Evolutionary conservation across 35 echinoderm and acorn worm genomes (phyloP).

Genomic region (Heliocidaris erythrogramma): DNA sequence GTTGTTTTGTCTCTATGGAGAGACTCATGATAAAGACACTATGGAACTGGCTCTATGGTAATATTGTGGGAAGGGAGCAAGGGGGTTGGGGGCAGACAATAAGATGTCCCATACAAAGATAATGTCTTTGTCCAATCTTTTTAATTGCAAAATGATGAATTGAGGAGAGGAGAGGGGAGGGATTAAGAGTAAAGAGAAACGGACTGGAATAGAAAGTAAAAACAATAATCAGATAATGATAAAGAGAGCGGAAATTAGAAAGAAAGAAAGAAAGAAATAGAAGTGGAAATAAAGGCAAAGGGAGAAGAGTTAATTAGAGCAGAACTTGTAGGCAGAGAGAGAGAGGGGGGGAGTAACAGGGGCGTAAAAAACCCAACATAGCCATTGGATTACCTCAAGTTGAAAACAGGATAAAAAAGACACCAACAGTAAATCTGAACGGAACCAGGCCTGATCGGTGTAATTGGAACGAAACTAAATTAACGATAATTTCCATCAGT

Average conservation of each 20-base stretch:
- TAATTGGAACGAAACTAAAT: neutral
- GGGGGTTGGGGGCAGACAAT: neutral
- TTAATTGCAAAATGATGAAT: neutral
- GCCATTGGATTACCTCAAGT: too few species aligned
- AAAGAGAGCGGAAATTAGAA: neutral
- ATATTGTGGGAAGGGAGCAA: neutral
- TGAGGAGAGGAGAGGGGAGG: neutral
- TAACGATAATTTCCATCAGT: neutral
- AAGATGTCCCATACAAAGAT: neutral
- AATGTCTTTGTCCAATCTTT: neutral
- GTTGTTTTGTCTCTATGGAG: neutral
- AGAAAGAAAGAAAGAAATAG: neutral
- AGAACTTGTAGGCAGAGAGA: neutral
- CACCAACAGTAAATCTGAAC: neutral
- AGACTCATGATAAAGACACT: neutral
- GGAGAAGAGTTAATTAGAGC: neutral
- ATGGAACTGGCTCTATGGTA: neutral
- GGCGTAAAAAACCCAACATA: too few species aligned
- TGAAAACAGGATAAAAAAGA: too few species aligned
- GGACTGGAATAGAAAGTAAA: neutral
- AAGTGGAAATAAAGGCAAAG: neutral
- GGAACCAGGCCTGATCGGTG: neutral
- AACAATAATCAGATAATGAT: too few species aligned
- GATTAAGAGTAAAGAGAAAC: neutral
- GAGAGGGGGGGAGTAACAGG: neutral